Evolutionary conservation across 1,140 invertebrate species (phyloP).

Genomic region (Asbolus verrucosus): DNA sequence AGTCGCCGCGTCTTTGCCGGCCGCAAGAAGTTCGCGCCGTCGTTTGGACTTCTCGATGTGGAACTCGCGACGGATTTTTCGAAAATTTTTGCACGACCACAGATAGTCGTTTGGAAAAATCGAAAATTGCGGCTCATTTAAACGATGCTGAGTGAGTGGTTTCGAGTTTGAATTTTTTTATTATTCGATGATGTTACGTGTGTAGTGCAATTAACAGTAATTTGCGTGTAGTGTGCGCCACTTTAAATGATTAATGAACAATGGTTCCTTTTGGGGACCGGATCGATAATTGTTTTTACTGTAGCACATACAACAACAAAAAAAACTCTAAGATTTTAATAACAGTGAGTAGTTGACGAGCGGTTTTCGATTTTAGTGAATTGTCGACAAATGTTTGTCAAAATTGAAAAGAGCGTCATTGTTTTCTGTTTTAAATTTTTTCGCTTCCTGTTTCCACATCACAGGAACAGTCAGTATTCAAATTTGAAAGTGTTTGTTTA

Average conservation of each 20-base stretch:
- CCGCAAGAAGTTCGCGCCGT: constrained; percentile 27
- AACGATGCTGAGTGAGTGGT: no score
- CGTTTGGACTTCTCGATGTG: neutral
- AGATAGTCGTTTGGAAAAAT: neutral
- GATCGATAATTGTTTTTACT: constrained; percentile 20
- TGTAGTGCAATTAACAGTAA: no score
- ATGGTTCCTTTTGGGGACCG: neutral
- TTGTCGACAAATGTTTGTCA: no score
- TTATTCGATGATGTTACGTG: no score
- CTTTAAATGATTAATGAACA: neutral
- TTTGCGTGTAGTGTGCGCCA: no score
- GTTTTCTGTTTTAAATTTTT: constrained; percentile 5
- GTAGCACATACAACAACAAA: constrained; percentile 1
- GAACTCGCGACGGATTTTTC: constrained; percentile 9
- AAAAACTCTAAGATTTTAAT: neutral
- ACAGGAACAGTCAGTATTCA: constrained; percentile 6
- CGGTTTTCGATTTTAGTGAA: no score
- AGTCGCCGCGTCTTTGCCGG: constrained; percentile 3
- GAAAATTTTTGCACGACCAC: neutral
- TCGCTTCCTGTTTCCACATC: no score
- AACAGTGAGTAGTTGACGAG: constrained; percentile 3
- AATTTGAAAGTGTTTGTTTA: constrained; percentile 27
- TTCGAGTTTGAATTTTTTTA: no score
- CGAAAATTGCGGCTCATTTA: no score
- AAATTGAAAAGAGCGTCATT: neutral